Conservation (phyloP, 2,888 invertebrate genomes). For the Halictus ligatus region DNA sequence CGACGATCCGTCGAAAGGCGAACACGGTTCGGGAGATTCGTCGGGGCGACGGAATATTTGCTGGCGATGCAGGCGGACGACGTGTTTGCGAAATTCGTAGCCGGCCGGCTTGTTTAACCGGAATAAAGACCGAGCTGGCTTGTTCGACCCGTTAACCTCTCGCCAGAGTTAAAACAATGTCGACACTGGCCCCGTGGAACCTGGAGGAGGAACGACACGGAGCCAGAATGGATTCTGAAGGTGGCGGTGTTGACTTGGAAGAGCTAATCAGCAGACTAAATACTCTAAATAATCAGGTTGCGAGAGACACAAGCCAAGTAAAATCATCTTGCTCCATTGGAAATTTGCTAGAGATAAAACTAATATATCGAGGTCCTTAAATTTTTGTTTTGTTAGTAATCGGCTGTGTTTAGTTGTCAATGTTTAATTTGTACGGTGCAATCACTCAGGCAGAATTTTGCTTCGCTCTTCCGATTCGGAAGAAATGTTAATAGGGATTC, state of each 20-base stretch:
- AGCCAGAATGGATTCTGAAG: background rate
- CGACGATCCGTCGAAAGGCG: background rate
- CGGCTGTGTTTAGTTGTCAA: background rate
- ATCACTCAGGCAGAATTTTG: too few species aligned
- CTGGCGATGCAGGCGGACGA: slow-evolving; percentile 3
- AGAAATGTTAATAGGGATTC: background rate
- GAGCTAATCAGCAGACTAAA: background rate
- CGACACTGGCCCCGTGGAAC: background rate
- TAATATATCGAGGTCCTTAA: too few species aligned
- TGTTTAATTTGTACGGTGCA: background rate
- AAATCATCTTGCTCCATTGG: too few species aligned
- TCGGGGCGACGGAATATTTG: background rate
- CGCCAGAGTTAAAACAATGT: background rate
- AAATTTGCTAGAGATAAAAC: too few species aligned
- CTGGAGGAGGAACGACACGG: background rate
- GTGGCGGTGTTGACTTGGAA: too few species aligned
- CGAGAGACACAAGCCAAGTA: background rate
- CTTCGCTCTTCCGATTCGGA: too few species aligned
- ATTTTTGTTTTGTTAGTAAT: background rate
- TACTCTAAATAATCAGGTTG: too few species aligned
- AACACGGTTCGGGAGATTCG: background rate
- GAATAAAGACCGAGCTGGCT: slow-evolving; percentile 69
- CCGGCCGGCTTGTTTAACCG: slow-evolving; percentile 68
- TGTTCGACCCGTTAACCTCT: slow-evolving; percentile 26
- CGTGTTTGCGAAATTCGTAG: slow-evolving; percentile 28